Evolutionary conservation across 1,140 invertebrate species (phyloP), one percentile per base, ranked within the genome.

Genomic region (Zelostemma sp.): DNA sequence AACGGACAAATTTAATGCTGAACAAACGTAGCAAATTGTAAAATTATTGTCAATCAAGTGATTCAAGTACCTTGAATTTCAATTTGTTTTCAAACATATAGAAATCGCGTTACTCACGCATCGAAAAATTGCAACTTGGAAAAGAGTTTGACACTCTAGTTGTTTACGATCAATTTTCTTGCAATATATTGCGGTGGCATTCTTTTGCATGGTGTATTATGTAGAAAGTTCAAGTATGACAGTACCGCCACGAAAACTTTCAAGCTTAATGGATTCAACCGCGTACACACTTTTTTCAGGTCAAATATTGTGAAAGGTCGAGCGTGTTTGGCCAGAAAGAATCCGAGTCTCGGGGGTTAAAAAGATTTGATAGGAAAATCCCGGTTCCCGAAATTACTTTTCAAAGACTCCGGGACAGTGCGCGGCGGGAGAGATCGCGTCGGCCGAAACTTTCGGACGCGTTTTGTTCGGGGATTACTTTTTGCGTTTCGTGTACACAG

Each of bases 261-360:
- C n/a, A 41, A 15, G 14, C 40, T 41, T 41, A 41, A 41, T 41
- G 19, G 14, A 18, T 60, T 67, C 49, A 53, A 46, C 46, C 21
- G 11, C 16, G 25, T 11, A 8, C 54, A 16, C 14, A 54, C 8
- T 47, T 25, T 8, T 41, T 41, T 15, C n/a, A 14, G 54, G 48
- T 61, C 51, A 63, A 54, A 57, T 33, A 21, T 62, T 58, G 50
- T 48, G 43, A 58, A 53, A 25, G 56, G 35, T 57, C 53, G 16
- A 58, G 48, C 41, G 50, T 62, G 65, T 61, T 61, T 62, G 65
- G 41, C 53, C 61, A 48, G 47, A 48, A 28, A 56, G 60, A 61
- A 57, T 48, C 31, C 21, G 14, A 16, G 43, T 19, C 6, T 9
- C 5, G 40, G n/a, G 40, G 48, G 40, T 45, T 28, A 31, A 35